Evolutionary conservation across 2,888 invertebrate species (phyloP).

Genomic region (Ophion ellenae): DNA sequence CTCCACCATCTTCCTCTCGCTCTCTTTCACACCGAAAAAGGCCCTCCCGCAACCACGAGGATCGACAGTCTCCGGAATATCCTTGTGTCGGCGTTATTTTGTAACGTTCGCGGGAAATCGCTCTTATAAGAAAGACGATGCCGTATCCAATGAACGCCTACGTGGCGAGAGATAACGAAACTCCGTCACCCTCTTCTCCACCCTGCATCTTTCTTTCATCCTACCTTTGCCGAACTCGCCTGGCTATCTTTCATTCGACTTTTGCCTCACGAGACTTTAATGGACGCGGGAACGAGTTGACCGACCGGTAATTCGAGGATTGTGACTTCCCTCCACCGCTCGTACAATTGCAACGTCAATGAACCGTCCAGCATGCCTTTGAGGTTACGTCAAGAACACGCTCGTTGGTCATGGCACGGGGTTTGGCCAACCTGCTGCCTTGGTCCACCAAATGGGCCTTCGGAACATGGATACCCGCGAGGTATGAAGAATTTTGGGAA

Average conservation of each 20-base stretch:
- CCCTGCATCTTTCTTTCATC: conserved; percentile 25
- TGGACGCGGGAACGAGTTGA: conserved; percentile 27
- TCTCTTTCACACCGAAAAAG: conserved; percentile 53
- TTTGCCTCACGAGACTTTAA: conserved; percentile 44
- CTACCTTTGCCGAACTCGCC: conserved; percentile 21
- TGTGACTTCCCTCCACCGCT: conserved; percentile 1
- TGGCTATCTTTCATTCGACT: conserved; percentile 31
- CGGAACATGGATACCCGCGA: no score
- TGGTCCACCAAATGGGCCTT: no score
- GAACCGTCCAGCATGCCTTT: conserved; percentile 1
- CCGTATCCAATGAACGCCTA: conserved; percentile 48
- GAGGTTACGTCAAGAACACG: background rate
- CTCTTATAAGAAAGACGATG: conserved; percentile 58
- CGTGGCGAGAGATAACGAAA: conserved; percentile 48
- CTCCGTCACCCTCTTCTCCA: conserved; percentile 12
- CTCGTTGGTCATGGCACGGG: no score
- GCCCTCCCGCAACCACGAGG: conserved; percentile 18
- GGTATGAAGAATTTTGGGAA: background rate
- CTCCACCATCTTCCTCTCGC: conserved; percentile 57
- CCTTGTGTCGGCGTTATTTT: conserved; percentile 56
- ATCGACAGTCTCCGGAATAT: conserved; percentile 33
- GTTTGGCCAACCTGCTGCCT: no score
- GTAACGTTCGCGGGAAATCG: conserved; percentile 49
- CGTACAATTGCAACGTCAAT: conserved; percentile 1
- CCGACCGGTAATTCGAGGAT: conserved; percentile 32